Percentiles rank a stretch among this genome's conserved stretches.
phyloP scores from a whole-genome alignment of 2,888 invertebrate species.

The Selenia dentaria region DNA sequence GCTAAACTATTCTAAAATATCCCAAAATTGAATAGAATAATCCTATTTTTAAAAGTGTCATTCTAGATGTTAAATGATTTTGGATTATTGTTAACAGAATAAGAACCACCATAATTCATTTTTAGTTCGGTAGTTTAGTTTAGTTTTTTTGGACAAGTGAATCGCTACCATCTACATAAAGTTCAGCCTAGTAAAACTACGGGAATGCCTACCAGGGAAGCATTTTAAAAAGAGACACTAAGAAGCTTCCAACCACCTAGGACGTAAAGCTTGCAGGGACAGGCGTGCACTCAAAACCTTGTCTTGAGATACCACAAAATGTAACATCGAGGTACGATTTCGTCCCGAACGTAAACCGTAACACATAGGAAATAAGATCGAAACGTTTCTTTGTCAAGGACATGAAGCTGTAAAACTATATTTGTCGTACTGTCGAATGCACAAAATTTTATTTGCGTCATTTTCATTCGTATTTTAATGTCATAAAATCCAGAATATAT shows the following conservation, averaged over 20 bases:
- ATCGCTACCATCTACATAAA: too few relatives aligned
- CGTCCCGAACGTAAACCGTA: conserved; percentile 43
- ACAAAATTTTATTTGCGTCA: conserved; percentile 37
- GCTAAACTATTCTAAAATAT: too few relatives aligned
- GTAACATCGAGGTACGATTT: conserved; percentile 9
- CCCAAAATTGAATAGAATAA: too few relatives aligned
- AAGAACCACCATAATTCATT: too few relatives aligned
- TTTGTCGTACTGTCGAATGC: conserved; percentile 38
- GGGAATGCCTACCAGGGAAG: conserved; percentile 47
- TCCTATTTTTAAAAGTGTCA: too few relatives aligned
- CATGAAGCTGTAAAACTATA: conserved; percentile 18
- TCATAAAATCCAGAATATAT: conserved; percentile 18
- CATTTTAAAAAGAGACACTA: conserved; percentile 73
- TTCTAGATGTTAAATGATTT: too few relatives aligned
- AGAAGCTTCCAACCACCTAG: conserved; percentile 66
- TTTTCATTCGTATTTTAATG: conserved; percentile 33
- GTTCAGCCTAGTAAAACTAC: conserved; percentile 30
- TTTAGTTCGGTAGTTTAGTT: too few relatives aligned
- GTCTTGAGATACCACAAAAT: conserved; percentile 43
- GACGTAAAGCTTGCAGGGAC: conserved; percentile 73
- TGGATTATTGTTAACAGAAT: too few relatives aligned
- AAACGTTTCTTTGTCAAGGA: conserved; percentile 11
- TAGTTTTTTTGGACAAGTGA: too few relatives aligned
- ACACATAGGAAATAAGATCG: conserved; percentile 26
- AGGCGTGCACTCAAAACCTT: conserved; percentile 67